phyloP scores from a whole-genome alignment of 2,113 vertebrate species.

The Pangasianodon gigas region DNA sequence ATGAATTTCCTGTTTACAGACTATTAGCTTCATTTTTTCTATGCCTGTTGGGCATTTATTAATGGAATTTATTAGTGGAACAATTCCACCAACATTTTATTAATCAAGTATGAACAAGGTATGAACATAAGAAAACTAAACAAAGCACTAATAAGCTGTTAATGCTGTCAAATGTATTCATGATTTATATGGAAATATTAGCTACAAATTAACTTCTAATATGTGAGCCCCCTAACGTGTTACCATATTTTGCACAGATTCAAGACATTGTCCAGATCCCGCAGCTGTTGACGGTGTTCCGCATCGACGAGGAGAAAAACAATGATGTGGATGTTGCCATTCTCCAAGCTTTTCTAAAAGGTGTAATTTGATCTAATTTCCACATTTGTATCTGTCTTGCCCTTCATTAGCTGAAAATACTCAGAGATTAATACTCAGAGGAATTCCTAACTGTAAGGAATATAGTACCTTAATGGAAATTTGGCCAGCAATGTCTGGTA shows the following conservation, averaged over 20 bases:
- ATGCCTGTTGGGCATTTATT: background rate
- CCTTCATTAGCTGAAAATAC: background rate
- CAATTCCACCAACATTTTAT: background rate
- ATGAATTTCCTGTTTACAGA: background rate
- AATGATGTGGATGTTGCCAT: constrained; percentile 91
- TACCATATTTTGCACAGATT: constrained; percentile 75
- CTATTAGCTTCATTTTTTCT: background rate
- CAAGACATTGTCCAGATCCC: constrained; percentile 87
- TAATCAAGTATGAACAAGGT: too few species aligned
- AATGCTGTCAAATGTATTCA: background rate
- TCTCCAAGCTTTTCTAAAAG: constrained; percentile 92
- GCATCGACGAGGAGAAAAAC: constrained; percentile 79
- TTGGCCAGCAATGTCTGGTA: background rate
- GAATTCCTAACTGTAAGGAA: background rate
- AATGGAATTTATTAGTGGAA: background rate
- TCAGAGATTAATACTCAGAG: background rate
- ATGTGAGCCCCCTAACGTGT: background rate
- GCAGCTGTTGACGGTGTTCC: constrained; percentile 87
- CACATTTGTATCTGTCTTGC: background rate
- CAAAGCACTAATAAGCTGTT: background rate
- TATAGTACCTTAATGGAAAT: background rate
- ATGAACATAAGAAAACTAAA: background rate
- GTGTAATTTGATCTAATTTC: constrained; percentile 61
- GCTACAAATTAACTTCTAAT: background rate
- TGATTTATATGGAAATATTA: background rate